Evolutionary conservation across 2,113 vertebrate genomes (phyloP).

Genomic region (Mustela nigripes): DNA sequence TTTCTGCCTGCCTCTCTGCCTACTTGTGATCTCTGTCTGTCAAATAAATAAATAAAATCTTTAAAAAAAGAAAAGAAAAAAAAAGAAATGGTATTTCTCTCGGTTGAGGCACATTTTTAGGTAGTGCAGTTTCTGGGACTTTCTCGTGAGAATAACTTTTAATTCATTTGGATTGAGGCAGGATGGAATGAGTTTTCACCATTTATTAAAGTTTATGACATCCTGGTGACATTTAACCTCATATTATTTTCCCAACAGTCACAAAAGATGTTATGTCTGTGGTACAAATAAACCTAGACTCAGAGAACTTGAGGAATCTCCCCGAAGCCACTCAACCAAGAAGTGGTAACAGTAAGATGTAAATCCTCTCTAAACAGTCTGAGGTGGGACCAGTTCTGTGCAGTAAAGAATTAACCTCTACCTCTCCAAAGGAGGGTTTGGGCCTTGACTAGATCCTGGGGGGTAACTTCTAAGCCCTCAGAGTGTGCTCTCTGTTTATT

Average conservation of each 20-base stretch:
- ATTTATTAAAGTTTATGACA: neutral
- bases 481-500: neutral
- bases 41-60: too few species aligned
- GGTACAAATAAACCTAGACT: neutral
- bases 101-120: neutral
- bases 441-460: neutral
- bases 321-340: neutral
- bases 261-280: neutral
- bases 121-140: neutral
- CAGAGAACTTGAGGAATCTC: neutral
- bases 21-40: too few species aligned
- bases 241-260: neutral
- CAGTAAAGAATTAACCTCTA: neutral
- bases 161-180: neutral
- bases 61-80: too few species aligned
- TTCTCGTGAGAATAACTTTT: neutral
- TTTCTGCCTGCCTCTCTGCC: too few species aligned
- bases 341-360: neutral
- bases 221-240: neutral
- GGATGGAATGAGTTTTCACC: neutral
- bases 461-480: neutral
- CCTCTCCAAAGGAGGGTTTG: neutral
- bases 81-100: neutral
- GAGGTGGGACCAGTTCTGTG: neutral
- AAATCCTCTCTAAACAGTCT: neutral